Evolutionary conservation across 2,797 vertebrate genomes (phyloP).

Genomic region (Pelobates cultripes): DNA sequence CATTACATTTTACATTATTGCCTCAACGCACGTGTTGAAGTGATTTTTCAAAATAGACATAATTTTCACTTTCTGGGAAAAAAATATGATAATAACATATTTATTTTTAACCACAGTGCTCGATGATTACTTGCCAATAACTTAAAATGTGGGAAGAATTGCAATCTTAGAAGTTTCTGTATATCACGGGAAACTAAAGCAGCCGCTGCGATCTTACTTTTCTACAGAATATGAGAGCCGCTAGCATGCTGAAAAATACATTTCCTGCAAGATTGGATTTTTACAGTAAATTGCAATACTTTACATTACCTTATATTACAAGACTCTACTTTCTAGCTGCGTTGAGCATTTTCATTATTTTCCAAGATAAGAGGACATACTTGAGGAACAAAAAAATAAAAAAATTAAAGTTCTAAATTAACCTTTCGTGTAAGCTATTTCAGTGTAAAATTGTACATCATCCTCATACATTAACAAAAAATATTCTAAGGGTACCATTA

Average conservation of each 20-base stretch:
- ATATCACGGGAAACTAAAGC: constrained; percentile 27
- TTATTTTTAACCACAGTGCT: constrained; percentile 46
- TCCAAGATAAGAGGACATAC: neutral
- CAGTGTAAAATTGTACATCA: neutral
- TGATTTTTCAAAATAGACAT: constrained; percentile 34
- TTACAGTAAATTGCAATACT: constrained; percentile 45
- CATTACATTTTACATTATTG: constrained; percentile 28
- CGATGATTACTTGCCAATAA: constrained; percentile 37
- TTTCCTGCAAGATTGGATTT: constrained; percentile 49
- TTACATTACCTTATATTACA: constrained; percentile 44
- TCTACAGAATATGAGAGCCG: constrained; percentile 28
- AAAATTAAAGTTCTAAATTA: neutral
- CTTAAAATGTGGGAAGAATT: constrained; percentile 32
- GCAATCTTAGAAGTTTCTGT: constrained; percentile 28
- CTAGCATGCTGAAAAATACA: constrained; percentile 25
- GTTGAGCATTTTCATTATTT: constrained; percentile 14
- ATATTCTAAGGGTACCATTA: neutral
- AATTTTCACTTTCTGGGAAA: constrained; percentile 22
- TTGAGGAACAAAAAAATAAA: neutral
- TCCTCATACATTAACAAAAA: neutral
- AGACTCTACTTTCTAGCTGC: constrained; percentile 19
- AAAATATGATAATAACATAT: constrained; percentile 45
- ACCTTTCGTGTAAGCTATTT: neutral
- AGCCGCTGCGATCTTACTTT: constrained; percentile 32
- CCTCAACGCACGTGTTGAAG: constrained; percentile 13